Base-by-base conservation (phyloP, 53 echinoderm and acorn worm species). In the Henricia sp. region DNA sequence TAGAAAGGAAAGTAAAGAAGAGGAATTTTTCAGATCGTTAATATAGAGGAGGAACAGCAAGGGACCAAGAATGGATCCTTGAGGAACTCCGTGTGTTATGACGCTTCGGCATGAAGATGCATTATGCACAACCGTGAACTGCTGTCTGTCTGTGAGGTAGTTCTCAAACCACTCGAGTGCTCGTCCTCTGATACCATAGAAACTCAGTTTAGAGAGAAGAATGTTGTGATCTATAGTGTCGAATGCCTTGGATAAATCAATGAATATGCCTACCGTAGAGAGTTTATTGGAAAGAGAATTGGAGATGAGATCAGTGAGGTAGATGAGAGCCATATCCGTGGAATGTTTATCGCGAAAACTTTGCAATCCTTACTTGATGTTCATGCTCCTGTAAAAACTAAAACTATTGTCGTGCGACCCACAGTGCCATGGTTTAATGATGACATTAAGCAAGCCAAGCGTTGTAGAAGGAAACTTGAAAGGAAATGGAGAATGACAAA, bases 171-270 rank as follows among this genome's bases (percentile, higher is more conserved):
- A 62, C 28, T 62, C 3, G 3, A 62, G 27, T 24, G 63, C 63
- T 0, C 4, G 3, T 4, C 63, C 63, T 11, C 27, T 1, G 23
- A 20, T 25, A 6, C 63, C 63, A 28, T 62, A 62, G 27, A 25
- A 28, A 5, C 29, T 38, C 2, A 67, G 37, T 67, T 67, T 67
- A 33, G 67, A 24, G 23, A 67, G 33, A 35, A 67, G 67, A 35
- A 67, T 32, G 37, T 16, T 36, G 27, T 38, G 67, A 33, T 67
- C 16, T 3, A 67, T 67, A 67, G 67, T 67, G 37, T 67, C 67
- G 37, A 55, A 55, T 4, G 55, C 55, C 23, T 55, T 55, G 23
- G 55, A 55, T n/a, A 55, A 24, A n/a, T 55, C 67, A 6, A 37
- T 67, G 16, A 67, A 67, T 3, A 67, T 1, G 13, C 67, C 2